phyloP scores from a whole-genome alignment of 35 echinoderm and acorn worm species.

The Ptychodera flava region DNA sequence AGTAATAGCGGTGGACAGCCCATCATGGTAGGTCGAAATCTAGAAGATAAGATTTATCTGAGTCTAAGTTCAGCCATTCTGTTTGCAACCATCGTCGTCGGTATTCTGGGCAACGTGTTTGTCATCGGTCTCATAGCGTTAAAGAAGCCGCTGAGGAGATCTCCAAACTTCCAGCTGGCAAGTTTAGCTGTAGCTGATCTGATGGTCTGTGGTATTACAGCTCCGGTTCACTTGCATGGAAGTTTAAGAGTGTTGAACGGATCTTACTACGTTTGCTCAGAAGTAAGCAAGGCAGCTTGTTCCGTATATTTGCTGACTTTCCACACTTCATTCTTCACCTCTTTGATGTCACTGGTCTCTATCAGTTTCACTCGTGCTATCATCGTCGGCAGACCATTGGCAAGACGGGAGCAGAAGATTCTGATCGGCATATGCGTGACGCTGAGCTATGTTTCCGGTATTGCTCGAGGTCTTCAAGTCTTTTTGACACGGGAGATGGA shows the following conservation, averaged over 20 bases:
- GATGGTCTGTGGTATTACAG: not conserved
- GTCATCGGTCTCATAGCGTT: not conserved
- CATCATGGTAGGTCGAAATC: not conserved
- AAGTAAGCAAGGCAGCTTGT: not conserved
- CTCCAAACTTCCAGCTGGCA: not conserved
- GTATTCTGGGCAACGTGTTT: not conserved
- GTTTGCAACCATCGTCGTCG: not conserved
- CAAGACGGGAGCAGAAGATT: no score
- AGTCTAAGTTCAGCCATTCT: not conserved
- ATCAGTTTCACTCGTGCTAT: not conserved
- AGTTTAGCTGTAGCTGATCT: not conserved
- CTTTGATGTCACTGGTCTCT: not conserved
- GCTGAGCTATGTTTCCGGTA: not conserved
- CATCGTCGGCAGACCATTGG: not conserved
- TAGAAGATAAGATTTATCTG: not conserved
- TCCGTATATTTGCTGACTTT: not conserved
- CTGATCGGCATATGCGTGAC: not conserved
- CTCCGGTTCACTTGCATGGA: not conserved
- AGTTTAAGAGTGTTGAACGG: not conserved
- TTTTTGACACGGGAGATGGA: no score
- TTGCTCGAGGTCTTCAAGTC: not conserved
- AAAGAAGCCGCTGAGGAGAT: not conserved
- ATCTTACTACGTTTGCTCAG: not conserved
- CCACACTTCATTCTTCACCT: not conserved
- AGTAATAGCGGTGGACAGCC: not conserved